Percentiles rank a stretch among this genome's conserved stretches.
Evolutionary conservation across 1,140 invertebrate species (phyloP).

Genomic region (Ephestia elutella): DNA sequence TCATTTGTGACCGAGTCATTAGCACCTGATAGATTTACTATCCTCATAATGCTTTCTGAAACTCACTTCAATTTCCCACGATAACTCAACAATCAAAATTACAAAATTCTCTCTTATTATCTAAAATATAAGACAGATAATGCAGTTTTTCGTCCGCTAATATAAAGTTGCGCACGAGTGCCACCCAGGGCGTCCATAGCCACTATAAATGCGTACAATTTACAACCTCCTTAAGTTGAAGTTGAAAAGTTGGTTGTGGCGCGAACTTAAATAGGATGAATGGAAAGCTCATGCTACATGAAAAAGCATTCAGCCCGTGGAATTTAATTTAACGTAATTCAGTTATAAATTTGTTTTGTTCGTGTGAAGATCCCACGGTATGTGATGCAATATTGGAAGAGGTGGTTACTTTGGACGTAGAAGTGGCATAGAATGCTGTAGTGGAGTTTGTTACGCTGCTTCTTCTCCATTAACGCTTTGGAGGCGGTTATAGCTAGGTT

Average conservation of each 20-base stretch:
- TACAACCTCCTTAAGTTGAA: conserved; percentile 53
- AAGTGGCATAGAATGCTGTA: no score
- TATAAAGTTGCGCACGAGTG: conserved; percentile 16
- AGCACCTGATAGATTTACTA: conserved; percentile 54
- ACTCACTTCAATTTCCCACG: conserved; percentile 29
- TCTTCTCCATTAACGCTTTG: no score
- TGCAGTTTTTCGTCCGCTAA: neutral
- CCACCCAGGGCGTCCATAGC: conserved; percentile 52
- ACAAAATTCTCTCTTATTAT: conserved; percentile 18
- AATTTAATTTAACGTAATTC: conserved; percentile 6
- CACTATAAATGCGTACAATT: conserved; percentile 61
- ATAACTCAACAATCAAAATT: conserved; percentile 6
- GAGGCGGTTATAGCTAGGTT: no score
- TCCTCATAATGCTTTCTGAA: conserved; percentile 48
- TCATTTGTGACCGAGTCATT: conserved; percentile 45
- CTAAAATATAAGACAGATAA: conserved; percentile 2
- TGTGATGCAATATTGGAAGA: neutral
- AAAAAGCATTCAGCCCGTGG: conserved; percentile 5
- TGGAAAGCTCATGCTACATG: conserved; percentile 7
- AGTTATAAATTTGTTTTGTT: neutral
- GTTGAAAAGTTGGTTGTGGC: conserved; percentile 53
- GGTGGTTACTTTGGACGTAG: no score
- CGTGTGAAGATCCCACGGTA: neutral
- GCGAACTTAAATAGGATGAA: conserved; percentile 26
- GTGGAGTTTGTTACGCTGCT: no score